phyloP scores from a whole-genome alignment of 2,888 invertebrate genomes.

The Mamestra brassicae region DNA sequence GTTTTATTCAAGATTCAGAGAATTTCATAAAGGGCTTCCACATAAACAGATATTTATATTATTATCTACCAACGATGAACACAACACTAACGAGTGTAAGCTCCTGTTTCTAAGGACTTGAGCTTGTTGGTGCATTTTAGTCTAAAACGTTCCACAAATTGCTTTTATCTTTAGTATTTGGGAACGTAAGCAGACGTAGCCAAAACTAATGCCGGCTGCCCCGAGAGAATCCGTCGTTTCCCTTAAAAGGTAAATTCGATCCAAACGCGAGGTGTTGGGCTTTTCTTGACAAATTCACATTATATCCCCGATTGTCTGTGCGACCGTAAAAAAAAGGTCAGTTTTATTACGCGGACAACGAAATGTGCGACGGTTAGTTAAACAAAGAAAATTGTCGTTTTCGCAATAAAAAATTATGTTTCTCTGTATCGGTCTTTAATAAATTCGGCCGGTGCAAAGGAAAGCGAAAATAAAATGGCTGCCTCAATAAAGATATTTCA shows the following conservation, averaged over 20 bases:
- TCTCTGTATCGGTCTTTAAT: conserved; percentile 75
- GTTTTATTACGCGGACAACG: conserved; percentile 79
- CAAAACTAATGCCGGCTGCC: conserved; percentile 76
- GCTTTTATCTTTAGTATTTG: conserved; percentile 37
- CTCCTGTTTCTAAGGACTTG: conserved; percentile 35
- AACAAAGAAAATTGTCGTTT: conserved; percentile 84
- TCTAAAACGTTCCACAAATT: conserved; percentile 34
- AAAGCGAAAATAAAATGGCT: conserved; percentile 63
- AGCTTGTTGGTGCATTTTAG: conserved; percentile 51
- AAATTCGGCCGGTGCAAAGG: conserved; percentile 65
- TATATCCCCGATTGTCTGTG: conserved; percentile 79
- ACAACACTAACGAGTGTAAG: conserved; percentile 44
- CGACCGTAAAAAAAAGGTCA: conserved; percentile 83
- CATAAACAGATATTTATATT: neutral
- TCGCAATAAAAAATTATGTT: conserved; percentile 80
- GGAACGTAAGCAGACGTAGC: conserved; percentile 53
- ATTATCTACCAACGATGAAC: conserved; percentile 2
- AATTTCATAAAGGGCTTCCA: conserved; percentile 11
- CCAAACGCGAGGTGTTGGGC: conserved; percentile 80
- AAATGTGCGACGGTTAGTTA: conserved; percentile 84
- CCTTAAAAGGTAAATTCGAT: conserved; percentile 84
- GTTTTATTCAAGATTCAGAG: conserved; percentile 1
- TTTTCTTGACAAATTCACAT: conserved; percentile 86
- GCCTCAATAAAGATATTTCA: conserved; percentile 69
- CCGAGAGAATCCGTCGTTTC: conserved; percentile 76